Evolutionary conservation across 37 sponge, comb jelly and placozoan genomes (phyloP).

Genomic region (Crambe crambe): DNA sequence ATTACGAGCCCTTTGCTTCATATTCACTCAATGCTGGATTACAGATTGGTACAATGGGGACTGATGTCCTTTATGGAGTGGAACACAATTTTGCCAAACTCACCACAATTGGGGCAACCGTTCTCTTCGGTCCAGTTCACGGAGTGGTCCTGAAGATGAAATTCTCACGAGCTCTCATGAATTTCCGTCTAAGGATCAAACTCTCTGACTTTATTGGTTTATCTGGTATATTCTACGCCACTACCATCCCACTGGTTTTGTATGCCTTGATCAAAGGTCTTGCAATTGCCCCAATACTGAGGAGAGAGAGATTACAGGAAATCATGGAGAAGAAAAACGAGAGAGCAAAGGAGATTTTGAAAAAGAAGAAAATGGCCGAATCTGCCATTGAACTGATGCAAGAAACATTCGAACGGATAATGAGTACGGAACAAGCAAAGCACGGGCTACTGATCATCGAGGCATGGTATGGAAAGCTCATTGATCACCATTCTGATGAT

Average conservation of each 20-base stretch:
- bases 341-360: slow-evolving; percentile 42
- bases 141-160: slow-evolving; percentile 66
- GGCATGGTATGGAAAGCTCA: slow-evolving; percentile 95
- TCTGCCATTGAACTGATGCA: slow-evolving; percentile 90
- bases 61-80: slow-evolving; percentile 52
- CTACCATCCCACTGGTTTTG: slow-evolving; percentile 67
- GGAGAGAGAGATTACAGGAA: slow-evolving; percentile 59
- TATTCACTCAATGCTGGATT: slow-evolving; percentile 40
- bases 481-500: slow-evolving; percentile 17
- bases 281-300: slow-evolving; percentile 71
- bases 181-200: slow-evolving; percentile 52
- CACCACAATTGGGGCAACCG: slow-evolving; percentile 44
- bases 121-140: slow-evolving; percentile 22
- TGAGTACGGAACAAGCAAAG: slow-evolving; percentile 61
- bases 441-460: slow-evolving; percentile 85
- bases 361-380: slow-evolving; percentile 73
- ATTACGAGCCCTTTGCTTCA: slow-evolving; percentile 5
- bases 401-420: slow-evolving; percentile 75
- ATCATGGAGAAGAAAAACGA: slow-evolving; percentile 42
- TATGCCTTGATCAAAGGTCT: slow-evolving; percentile 64
- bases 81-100: slow-evolving; percentile 52
- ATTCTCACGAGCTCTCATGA: slow-evolving; percentile 66
- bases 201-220: slow-evolving; percentile 59
- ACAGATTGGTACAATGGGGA: slow-evolving; percentile 44
- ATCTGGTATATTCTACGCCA: slow-evolving; percentile 72